Evolutionary conservation across 2,888 invertebrate species (phyloP), one percentile per base, ranked within the genome.

Genomic region (Ophioninae sp.): DNA sequence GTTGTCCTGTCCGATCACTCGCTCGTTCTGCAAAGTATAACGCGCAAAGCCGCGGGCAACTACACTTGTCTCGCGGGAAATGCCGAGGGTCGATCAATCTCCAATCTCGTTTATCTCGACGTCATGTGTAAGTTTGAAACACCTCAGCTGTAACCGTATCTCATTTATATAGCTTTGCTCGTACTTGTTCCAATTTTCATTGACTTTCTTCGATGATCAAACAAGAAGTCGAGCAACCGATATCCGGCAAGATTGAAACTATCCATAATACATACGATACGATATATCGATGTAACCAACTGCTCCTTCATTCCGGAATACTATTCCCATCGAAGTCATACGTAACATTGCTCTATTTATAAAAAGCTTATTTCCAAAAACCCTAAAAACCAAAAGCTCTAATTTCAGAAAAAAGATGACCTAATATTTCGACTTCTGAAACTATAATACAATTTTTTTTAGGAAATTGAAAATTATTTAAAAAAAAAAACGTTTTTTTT

Each of bases 21-120:
- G 91, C 94, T 98, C 88, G 97, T 98, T 23, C 95, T 98, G 85
- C 98, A 98, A 93, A 96, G 96, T 89, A 97, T 98, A 86, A 96
- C 96, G 73, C 94, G 97, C 86, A 95, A 96, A 83, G 96, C 97
- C 71, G 97, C 97, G 61, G 98, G 98, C n/a, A 96, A 96, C 93
- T 98, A 97, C 93, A 97, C 96, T 81, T 98, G 98, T 92, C 94
- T 96, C 93, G 97, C 97, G 44, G 96, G 96, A 79, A 98, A 98
- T 93, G 95, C 95, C 73, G 97, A 97, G 93, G 98, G 97, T 64
- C 96, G 96, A 88, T 96, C 96, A 86, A 94, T 91, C 85, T 94
- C 94, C 84, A 93, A 93, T 87, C 88, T 91, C 79, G 93, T 94
- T 73, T 88, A 91, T 84, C 93, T 94, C 79, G 91, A 93, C 84